Percentiles rank a stretch among this genome's conserved stretches.
Evolutionary conservation across 2,113 vertebrate genomes (phyloP).

Genomic region (Pygoscelis antarcticus): DNA sequence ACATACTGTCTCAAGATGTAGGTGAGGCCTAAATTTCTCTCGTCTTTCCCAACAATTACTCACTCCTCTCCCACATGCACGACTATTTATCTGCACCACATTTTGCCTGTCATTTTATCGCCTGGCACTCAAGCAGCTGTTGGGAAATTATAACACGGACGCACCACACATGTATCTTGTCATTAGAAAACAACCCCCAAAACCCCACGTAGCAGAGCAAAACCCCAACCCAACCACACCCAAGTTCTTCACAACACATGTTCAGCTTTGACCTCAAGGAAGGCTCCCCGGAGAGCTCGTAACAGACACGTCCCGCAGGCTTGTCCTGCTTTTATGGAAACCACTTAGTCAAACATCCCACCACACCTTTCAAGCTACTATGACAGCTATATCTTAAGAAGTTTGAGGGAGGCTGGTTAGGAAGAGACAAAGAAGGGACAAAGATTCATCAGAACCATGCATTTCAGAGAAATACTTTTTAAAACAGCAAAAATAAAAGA

Average conservation of each 20-base stretch:
- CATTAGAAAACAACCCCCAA: background rate
- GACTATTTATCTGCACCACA: background rate
- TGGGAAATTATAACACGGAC: background rate
- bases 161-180: constrained; percentile 7
- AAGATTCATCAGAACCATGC: background rate
- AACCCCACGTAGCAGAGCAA: background rate
- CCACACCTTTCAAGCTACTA: background rate
- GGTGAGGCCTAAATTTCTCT: background rate
- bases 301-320: background rate
- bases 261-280: background rate
- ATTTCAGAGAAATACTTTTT: background rate
- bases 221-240: background rate
- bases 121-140: constrained; percentile 41
- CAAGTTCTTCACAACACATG: background rate
- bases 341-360: background rate
- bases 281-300: background rate
- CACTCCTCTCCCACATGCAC: background rate
- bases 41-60: background rate
- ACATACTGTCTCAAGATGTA: constrained; percentile 2
- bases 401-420: background rate
- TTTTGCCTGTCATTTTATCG: background rate
- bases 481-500: background rate
- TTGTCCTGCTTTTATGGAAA: background rate
- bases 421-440: background rate
- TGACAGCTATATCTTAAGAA: background rate